Evolutionary conservation across 2,113 vertebrate species (phyloP), one percentile per base, ranked within the genome.

Genomic region (Syngnathus typhle): DNA sequence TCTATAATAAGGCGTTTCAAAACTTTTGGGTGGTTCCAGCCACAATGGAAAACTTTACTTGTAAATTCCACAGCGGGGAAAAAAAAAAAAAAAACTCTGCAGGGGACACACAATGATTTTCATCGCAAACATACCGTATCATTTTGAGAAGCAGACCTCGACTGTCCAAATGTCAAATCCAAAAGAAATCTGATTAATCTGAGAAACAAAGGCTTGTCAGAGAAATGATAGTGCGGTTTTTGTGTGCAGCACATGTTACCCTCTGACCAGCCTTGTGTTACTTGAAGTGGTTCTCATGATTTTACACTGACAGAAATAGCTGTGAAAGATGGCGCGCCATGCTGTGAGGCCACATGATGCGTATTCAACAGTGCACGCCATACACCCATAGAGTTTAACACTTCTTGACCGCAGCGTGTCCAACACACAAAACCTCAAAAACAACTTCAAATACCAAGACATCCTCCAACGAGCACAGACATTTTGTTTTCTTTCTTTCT

Each of bases 41-140:
- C 54, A 56, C 54, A 36, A 13, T 85, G 84, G 84, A 84, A 88
- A 90, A 85, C 78, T 88, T 85, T 82, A 79, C 86, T 84, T 79
- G 75, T 71, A 78, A 74, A 82, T 84, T 86, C 79, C 82, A 72
- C 47, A 63, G 77, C 7, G 6, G 6, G 3, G 16, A 56, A 52
- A 56, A 13, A 32, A 15, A 5, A 27, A 51, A 52, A 52, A 52
- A 21, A 2, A 2, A 5, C 19, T n/a, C 8, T 11, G 41, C 49
- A 52, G 49, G 18, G 19, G n/a, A 51, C 18, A 51, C 19, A 7
- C 7, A n/a, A n/a, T 51, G 18, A n/a, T 52, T 52, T 52, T 52
- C 8, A 52, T 52, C 55, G 15, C 27, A 56, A 56, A 32, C 55
- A 56, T 16, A 56, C 54, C 11, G 5, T 32, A 36, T 32, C 4